Percentiles rank a stretch among this genome's conserved stretches.
phyloP scores from a whole-genome alignment of 2,888 invertebrate species.

The Andrena minutula region DNA sequence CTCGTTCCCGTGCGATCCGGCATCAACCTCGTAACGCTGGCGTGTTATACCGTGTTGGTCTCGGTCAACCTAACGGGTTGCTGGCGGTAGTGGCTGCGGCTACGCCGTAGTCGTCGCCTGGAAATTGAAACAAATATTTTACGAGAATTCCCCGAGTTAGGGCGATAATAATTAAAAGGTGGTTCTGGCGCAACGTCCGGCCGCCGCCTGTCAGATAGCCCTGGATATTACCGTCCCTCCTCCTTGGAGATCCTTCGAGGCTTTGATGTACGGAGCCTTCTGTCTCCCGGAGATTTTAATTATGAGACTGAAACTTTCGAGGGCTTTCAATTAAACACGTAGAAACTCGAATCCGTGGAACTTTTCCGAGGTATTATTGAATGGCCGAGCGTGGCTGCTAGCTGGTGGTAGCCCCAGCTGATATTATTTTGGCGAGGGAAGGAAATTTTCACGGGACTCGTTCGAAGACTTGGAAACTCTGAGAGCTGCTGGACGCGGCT shows the following conservation, averaged over 20 bases:
- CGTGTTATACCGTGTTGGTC: slow-evolving; percentile 63
- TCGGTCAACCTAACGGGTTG: slow-evolving; percentile 56
- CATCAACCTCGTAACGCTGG: slow-evolving; percentile 46
- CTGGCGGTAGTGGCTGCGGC: slow-evolving; percentile 46
- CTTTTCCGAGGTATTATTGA: slow-evolving; percentile 35
- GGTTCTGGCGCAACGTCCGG: slow-evolving; percentile 59
- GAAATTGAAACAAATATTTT: slow-evolving; percentile 81
- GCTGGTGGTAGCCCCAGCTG: not conserved
- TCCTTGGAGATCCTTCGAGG: slow-evolving; percentile 46
- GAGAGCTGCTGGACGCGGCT: not conserved
- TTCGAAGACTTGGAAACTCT: not conserved
- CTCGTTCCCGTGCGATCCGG: slow-evolving; percentile 43
- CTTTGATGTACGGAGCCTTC: slow-evolving; percentile 67
- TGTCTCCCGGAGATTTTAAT: slow-evolving; percentile 66
- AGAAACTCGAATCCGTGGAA: slow-evolving; percentile 41
- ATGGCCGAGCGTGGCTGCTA: not conserved
- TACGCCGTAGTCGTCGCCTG: slow-evolving; percentile 58
- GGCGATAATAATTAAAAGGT: slow-evolving; percentile 77
- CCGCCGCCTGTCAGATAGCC: slow-evolving; percentile 51
- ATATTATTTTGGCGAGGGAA: not conserved
- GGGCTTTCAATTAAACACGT: slow-evolving; percentile 59
- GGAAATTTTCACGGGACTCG: not conserved
- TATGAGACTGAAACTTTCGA: slow-evolving; percentile 64
- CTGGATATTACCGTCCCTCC: slow-evolving; percentile 61
- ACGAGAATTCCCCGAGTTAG: slow-evolving; percentile 72